Base-by-base conservation (phyloP, 37 sponge, comb jelly and placozoan species). In the Axinella damicornis region DNA sequence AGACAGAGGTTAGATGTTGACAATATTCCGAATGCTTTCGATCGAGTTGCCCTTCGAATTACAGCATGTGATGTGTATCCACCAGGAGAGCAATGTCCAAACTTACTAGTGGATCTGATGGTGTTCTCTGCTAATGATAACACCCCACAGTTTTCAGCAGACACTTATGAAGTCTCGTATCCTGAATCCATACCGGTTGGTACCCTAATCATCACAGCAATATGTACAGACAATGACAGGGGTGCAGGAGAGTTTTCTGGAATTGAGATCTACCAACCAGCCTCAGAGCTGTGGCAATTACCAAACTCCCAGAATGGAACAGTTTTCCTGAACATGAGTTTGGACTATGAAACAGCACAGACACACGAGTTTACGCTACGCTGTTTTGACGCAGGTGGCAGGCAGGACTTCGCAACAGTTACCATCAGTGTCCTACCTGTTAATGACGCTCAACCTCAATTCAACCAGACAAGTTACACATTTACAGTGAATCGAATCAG, bases 401-500 rank as follows among this genome's bases (percentile, higher is more conserved):
- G 31, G 20, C 34, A 68, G 28, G 69, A 68, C 28, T 21, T 31
- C 5, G 69, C 70, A 11, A 71, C 69, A 40, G 38, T 80, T 13
- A 39, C 25, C 5, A 25, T 80, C 41, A 53, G 22, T 52, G 81
- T 80, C 2, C 30, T 71, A n/a, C 68, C 65, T 71, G 68, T 35
- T 4, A 80, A 80, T 31, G 81, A 80, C 31, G 53, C 19, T n/a
- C 46, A 36, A 21, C 69, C 69, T 20, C 5, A 5, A 2, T 68
- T 68, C 12, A 32, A 13, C 31, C 22, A 32, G 20, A 2, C 69
- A 5, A 18, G 22, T 35, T 68, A 33, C 12, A 13, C 19, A 34
- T 68, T 27, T 18, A 32, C 31, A 33, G 69, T 68, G 31, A 33
- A 32, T 18, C 69, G 69, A 5, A 27, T 68, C 5, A 32, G 34